Base-by-base conservation (phyloP, 2,113 vertebrate species). In the Empidonax alnorum region DNA sequence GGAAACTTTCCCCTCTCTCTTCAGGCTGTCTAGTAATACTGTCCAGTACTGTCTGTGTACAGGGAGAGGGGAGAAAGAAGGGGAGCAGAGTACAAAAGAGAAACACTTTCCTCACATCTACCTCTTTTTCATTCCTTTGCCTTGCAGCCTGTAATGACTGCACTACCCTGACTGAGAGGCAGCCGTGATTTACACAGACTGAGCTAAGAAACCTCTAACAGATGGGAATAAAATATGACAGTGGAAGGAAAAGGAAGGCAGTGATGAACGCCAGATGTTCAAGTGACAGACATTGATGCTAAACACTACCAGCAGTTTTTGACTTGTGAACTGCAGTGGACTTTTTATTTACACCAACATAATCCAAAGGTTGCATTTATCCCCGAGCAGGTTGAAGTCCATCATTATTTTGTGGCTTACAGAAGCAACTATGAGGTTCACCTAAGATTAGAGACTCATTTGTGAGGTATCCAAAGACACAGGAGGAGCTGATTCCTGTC, bases 191-290 rank as follows among this genome's bases (percentile, higher is more conserved):
- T 68, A 92, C n/a, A 84, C 5, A 62, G 89, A 63, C 62, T 92
- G 50, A 37, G 58, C 77, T 88, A 86, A 82, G 89, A 88, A 97
- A 76, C 68, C 89, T 84, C 91, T 55, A 91, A 82, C 28, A 94
- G 91, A 90, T 80, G 90, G 77, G 84, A 83, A 94, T 95, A 79
- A 97, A 96, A 96, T 91, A 91, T 46, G 55, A 87, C 91, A 95
- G 68, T 18, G 61, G 75, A 85, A 93, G 56, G 92, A 33, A 75
- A 87, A 92, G 62, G 68, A 67, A 87, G 83, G 84, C 75, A 67
- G 30, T 85, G 89, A 97, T 80, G 75, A 94, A 94, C 65, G 61
- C 96, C 93, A 97, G 93, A 96, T 96, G 94, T 95, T 95, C 62
- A 42, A 23, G 52, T 3, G 31, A 94, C 71, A 96, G 93, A 89